Evolutionary conservation across 2,888 invertebrate genomes (phyloP).

Genomic region (Lapara coniferarum): DNA sequence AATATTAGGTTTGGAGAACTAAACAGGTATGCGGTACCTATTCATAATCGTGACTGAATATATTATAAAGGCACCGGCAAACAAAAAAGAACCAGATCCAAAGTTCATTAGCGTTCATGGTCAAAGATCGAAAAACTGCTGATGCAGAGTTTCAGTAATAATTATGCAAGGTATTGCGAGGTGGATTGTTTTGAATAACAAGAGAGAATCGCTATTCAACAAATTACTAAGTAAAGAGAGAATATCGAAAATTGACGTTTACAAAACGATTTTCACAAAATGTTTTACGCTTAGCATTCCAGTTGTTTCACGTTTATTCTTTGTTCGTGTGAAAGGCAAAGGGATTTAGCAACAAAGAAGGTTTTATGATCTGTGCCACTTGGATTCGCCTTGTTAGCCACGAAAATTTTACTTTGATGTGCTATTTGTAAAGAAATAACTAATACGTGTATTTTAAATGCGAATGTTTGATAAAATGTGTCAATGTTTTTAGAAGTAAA

Average conservation of each 20-base stretch:
- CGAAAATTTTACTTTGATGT: background rate
- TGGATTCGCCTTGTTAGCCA: background rate
- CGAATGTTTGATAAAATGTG: too few relatives aligned
- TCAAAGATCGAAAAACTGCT: constrained; percentile 1
- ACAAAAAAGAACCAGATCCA: background rate
- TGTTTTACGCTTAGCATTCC: background rate
- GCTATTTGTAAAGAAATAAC: background rate
- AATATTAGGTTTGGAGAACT: background rate
- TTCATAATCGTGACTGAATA: constrained; percentile 5
- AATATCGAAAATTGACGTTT: background rate
- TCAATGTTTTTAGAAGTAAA: too few relatives aligned
- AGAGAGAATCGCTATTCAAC: background rate
- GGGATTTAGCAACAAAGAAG: constrained; percentile 7
- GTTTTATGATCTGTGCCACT: background rate
- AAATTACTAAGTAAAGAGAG: background rate
- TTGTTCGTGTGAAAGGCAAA: constrained; percentile 3
- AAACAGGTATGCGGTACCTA: background rate
- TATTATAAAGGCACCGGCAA: background rate
- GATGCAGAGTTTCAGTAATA: background rate
- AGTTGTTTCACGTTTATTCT: background rate
- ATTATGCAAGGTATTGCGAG: background rate
- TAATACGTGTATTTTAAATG: too few relatives aligned
- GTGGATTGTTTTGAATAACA: background rate
- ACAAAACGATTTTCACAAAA: constrained; percentile 3
- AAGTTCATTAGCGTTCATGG: constrained; percentile 14